Evolutionary conservation across 1,140 invertebrate species (phyloP), one percentile per base, ranked within the genome.

Genomic region (Magallana angulata): DNA sequence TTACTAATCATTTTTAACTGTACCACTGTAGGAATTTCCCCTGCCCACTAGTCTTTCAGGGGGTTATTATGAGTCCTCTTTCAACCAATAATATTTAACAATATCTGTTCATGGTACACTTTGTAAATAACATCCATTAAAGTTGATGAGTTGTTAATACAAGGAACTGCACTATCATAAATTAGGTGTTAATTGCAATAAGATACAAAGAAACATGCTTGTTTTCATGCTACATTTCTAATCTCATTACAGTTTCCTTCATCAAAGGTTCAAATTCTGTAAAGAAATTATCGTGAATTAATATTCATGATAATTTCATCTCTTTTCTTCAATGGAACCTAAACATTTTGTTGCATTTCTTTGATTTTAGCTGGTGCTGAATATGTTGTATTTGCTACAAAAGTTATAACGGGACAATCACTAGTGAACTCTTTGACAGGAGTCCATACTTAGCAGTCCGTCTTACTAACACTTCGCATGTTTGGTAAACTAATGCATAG

Each of bases 381-480:
- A 82, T 82, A 76, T 76, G 7, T 76, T 76, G 68, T 76, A 30
- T 76, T 30, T 36, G 8, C 68, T 24, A 76, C 68, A 76, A 76
- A 76, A 76, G 24, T 76, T 3, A 76, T 76, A 18, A 76, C 68
- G 30, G 68, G 68, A 36, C 11, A 18, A 30, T 36, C 68, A 76
- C 24, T 76, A 76, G 68, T 76, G 7, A 76, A 76, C 24, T 76
- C 68, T 2, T 30, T 76, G 68, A 76, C 36, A 30, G 68, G 36
- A 9, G 18, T 18, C 18, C 8, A n/a, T 64, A 6, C 60, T 14
- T 64, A 64, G 14, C 68, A 56, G 18, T 57, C 9, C 9, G n/a
- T 36, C 56, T 18, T 68, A 48, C 18, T 30, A 76, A 48, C 68
- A 36, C 36, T 48, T 48, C 36, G 68, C 68, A 76, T 76, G 68